Conservation (phyloP, 2,113 vertebrate species). For the Seriola quinqueradiata region DNA sequence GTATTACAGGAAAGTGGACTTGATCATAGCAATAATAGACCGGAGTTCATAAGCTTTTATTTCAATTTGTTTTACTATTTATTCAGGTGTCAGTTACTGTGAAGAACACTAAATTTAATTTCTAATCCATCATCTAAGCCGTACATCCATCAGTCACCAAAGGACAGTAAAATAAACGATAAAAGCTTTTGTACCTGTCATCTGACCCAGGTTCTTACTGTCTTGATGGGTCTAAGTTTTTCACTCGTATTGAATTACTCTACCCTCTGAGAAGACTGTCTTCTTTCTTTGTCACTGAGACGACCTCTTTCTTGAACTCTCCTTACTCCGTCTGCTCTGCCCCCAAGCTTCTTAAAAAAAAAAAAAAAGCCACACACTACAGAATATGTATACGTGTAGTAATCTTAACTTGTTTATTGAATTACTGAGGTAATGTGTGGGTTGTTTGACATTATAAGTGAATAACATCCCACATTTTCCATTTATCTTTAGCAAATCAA, state of each 20-base stretch:
- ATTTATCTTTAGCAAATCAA: background rate
- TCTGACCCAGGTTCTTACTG: constrained; percentile 8
- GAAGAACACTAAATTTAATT: background rate
- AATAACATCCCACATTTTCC: background rate
- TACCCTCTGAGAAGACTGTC: background rate
- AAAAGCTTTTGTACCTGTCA: constrained; percentile 12
- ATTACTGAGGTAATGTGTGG: background rate
- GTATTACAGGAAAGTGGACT: background rate
- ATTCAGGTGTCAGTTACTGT: background rate
- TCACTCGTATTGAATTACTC: constrained; percentile 18
- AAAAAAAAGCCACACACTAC: background rate
- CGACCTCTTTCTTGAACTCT: background rate
- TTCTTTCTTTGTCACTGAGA: background rate
- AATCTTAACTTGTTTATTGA: background rate
- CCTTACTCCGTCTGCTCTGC: background rate
- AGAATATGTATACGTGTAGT: background rate
- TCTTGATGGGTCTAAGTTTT: constrained; percentile 1
- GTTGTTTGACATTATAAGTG: background rate
- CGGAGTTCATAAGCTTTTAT: background rate
- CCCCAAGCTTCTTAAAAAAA: background rate
- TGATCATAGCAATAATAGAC: background rate
- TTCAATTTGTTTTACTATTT: background rate
- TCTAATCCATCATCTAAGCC: background rate
- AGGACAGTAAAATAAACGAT: constrained; percentile 2
- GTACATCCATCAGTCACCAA: background rate